Evolutionary conservation across 1,140 invertebrate genomes (phyloP).

Genomic region (Lordiphosa collinella): DNA sequence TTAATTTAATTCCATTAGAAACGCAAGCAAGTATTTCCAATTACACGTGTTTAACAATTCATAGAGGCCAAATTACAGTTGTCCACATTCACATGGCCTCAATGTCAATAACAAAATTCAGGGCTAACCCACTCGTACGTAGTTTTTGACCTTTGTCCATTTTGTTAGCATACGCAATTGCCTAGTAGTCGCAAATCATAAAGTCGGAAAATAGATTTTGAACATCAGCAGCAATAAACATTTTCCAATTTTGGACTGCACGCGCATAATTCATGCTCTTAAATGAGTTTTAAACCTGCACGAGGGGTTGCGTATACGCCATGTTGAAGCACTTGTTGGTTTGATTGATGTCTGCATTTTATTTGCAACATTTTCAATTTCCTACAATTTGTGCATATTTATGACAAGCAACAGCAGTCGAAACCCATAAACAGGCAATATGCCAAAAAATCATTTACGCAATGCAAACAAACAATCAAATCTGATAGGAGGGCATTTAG

Average conservation of each 20-base stretch:
- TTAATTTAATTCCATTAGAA: constrained; percentile 3
- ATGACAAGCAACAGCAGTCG: constrained; percentile 7
- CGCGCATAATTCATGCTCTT: constrained; percentile 18
- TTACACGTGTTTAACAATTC: constrained; percentile 5
- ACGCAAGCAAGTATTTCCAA: constrained; percentile 1
- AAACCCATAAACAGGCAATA: constrained; percentile 23
- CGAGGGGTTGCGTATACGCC: constrained; percentile 26
- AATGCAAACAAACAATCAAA: no score
- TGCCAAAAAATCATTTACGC: constrained; percentile 13
- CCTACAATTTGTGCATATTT: constrained; percentile 38
- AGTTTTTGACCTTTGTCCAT: no score
- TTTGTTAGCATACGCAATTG: no score
- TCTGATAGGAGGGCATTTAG: not conserved
- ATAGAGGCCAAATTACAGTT: constrained; percentile 15
- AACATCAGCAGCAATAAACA: not conserved
- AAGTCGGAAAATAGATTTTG: not conserved
- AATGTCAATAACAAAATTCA: constrained; percentile 32
- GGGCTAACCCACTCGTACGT: no score
- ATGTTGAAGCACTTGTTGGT: constrained; percentile 33
- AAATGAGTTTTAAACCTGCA: no score
- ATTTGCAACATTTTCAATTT: constrained; percentile 29
- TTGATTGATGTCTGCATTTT: constrained; percentile 34
- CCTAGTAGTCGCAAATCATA: no score
- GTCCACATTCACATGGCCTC: constrained; percentile 9
- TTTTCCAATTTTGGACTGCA: not conserved